Evolutionary conservation across 2,113 vertebrate species (phyloP).

Genomic region (Corythoichthys intestinalis): DNA sequence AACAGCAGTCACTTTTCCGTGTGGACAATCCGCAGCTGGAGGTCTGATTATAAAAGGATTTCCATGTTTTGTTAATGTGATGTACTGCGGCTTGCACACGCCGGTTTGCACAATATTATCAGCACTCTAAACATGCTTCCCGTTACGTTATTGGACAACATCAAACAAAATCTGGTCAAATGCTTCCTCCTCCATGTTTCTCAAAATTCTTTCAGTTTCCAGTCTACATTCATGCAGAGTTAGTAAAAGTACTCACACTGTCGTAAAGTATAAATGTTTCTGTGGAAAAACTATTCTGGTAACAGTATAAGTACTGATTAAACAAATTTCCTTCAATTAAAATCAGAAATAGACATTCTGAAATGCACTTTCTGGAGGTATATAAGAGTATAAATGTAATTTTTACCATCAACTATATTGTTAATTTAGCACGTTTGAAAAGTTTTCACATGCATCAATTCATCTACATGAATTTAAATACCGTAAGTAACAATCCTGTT

Average conservation of each 20-base stretch:
- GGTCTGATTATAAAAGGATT: conserved; percentile 55
- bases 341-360: too few relatives aligned
- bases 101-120: conserved; percentile 33
- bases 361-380: too few relatives aligned
- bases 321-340: too few relatives aligned
- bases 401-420: neutral
- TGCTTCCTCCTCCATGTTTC: neutral
- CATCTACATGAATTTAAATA: too few relatives aligned
- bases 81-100: conserved; percentile 31
- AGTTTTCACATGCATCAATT: too few relatives aligned
- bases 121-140: conserved; percentile 14
- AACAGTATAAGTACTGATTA: conserved; percentile 11
- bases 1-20: conserved; percentile 12
- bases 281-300: neutral
- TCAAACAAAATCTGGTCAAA: neutral
- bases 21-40: conserved; percentile 5
- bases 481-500: too few relatives aligned
- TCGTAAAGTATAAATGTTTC: neutral
- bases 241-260: neutral
- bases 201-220: neutral
- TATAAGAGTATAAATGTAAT: too few relatives aligned
- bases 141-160: neutral
- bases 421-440: too few relatives aligned
- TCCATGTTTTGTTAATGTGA: conserved; percentile 57
- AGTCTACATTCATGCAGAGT: neutral